Base-by-base conservation (phyloP, 2,113 vertebrate genomes). In the Nipponia nippon region DNA sequence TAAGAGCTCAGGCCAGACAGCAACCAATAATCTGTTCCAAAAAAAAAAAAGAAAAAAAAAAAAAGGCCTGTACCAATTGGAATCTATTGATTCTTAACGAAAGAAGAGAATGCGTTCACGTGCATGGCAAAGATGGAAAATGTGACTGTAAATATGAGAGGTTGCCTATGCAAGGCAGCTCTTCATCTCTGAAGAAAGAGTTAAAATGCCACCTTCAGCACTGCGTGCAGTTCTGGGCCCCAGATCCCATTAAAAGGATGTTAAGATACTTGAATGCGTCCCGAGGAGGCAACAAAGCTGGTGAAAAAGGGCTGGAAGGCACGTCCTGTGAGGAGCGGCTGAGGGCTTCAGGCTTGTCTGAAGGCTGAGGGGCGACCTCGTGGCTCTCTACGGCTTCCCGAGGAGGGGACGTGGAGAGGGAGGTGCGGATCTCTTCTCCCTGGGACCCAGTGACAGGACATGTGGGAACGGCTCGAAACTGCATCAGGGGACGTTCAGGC, bases 131-230 rank as follows among this genome's bases (percentile, higher is more conserved):
- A 46, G 47, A 47, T 32, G 27, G 58, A 3, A 65, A 89, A 30
- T 0, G 10, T 3, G 61, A 1, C 1, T 30, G 58, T 19, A 44
- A 63, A 14, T 6, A 12, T 0, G 13, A 61, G 52, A 67, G 11
- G 36, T 5, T 47, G 53, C 53, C 26, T 11, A 13, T 21, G 58
- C 22, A 56, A 36, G 66, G 49, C 61, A 75, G 66, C 34, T 42
- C 30, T 38, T 34, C 2, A 4, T 34, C 36, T n/a, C 67, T 19
- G 80, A 72, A 80, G 32, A 46, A 44, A 52, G 49, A 20, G 49
- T 20, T 26, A 2, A 40, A 29, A 8, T 3, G 5, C 22, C 46
- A 3, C 83, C 73, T 53, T 36, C 23, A 58, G 34, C 25, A 44
- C 21, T 59, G 63, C 6, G 13, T 34, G 19, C 32, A 23, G 36